Evolutionary conservation across 2,113 vertebrate genomes (phyloP).

Genomic region (Rattus rattus): DNA sequence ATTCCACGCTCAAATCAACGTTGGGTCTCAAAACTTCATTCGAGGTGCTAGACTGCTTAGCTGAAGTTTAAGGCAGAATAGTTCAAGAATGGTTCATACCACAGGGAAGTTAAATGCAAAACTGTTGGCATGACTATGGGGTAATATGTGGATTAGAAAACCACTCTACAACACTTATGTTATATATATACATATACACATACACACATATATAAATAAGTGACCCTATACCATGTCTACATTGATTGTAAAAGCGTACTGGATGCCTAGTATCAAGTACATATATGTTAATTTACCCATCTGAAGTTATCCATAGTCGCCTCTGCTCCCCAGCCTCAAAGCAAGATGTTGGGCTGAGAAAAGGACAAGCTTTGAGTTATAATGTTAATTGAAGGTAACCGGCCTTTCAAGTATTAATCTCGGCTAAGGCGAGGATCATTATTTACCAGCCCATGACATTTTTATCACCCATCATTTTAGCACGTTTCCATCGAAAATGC

Average conservation of each 20-base stretch:
- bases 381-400: slow-evolving; percentile 92
- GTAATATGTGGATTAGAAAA: slow-evolving; percentile 64
- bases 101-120: slow-evolving; percentile 46
- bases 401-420: slow-evolving; percentile 90
- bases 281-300: slow-evolving; percentile 16
- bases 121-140: not conserved
- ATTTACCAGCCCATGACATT: slow-evolving; percentile 89
- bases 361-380: slow-evolving; percentile 84
- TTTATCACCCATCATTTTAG: slow-evolving; percentile 92
- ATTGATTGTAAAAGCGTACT: slow-evolving; percentile 34
- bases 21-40: slow-evolving; percentile 47
- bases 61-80: slow-evolving; percentile 33
- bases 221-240: not conserved
- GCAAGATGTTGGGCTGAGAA: slow-evolving; percentile 73
- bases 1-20: slow-evolving; percentile 24
- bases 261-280: not conserved
- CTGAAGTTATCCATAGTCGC: slow-evolving; percentile 47
- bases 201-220: not conserved
- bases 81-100: slow-evolving; percentile 42
- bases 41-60: slow-evolving; percentile 40
- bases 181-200: not conserved
- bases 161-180: not conserved
- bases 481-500: slow-evolving; percentile 90
- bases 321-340: too few relatives aligned
- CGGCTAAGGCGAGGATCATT: slow-evolving; percentile 91